phyloP scores from a whole-genome alignment of 1,140 invertebrate species.

The Metaphire vulgaris region DNA sequence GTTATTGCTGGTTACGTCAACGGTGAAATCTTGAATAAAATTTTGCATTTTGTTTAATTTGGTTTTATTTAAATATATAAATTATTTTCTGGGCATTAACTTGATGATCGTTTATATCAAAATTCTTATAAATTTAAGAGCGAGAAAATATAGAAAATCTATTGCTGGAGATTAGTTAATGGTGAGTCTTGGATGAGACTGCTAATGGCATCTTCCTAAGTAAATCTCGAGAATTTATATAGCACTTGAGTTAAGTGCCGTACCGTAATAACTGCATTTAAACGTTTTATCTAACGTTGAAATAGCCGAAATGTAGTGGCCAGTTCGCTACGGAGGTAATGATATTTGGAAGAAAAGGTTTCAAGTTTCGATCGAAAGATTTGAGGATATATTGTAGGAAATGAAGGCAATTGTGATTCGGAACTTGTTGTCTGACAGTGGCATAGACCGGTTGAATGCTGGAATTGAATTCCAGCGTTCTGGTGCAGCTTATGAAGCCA shows the following conservation, averaged over 20 bases:
- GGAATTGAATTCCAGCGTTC: no score
- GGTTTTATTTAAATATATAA: not conserved
- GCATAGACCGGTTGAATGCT: no score
- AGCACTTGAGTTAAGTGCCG: not conserved
- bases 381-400: no score
- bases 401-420: no score
- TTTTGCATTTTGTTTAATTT: no score
- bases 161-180: constrained; percentile 1
- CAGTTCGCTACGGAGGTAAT: not conserved
- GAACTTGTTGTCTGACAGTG: no score
- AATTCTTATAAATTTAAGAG: not conserved
- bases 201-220: not conserved
- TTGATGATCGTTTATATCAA: not conserved
- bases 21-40: not conserved
- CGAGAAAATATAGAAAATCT: not conserved
- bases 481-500: no score
- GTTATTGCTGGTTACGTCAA: not conserved
- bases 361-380: not conserved
- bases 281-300: not conserved
- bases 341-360: not conserved
- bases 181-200: not conserved
- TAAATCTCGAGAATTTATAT: not conserved
- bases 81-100: not conserved
- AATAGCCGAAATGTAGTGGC: no score
- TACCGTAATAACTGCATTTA: not conserved